These are phyloP conservation scores for Limnodromus scolopaceus DNA, from an alignment of 2,797 vertebrate species.

Conservation along the genomic window DNA sequence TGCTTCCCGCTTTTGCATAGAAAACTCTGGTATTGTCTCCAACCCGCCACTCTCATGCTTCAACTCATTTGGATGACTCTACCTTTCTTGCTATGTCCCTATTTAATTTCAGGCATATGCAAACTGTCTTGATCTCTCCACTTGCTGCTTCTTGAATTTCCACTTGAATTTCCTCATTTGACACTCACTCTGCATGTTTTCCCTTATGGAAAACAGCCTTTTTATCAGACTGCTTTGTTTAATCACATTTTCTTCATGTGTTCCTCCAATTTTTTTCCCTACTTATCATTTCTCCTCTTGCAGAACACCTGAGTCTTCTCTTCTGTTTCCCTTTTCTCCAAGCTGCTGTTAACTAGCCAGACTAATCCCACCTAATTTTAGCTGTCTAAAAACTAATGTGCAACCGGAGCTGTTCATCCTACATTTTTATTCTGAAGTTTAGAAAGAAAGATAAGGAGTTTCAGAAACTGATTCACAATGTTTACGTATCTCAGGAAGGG, in stretches of 20 bases:
- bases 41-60: neutral
- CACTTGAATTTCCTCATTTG: neutral
- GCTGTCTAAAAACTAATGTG: neutral
- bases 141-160: neutral
- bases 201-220: neutral
- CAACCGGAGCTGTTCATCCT: neutral
- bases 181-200: neutral
- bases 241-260: rapidly evolving
- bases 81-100: neutral
- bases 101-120: neutral
- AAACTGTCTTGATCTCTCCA: neutral
- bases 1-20: neutral
- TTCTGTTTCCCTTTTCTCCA: neutral
- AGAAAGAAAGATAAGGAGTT: neutral
- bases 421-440: neutral
- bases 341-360: neutral
- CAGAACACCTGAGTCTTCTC: neutral
- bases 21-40: neutral
- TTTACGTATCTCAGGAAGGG: rapidly evolving
- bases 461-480: neutral
- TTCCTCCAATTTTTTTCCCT: neutral
- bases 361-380: neutral
- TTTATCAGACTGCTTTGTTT: neutral
- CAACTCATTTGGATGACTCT: neutral
- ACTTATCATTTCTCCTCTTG: neutral